These are phyloP conservation scores for Porites evermanni DNA, from an alignment of 92 coral and sea anemone species.

Conservation along the genomic window DNA sequence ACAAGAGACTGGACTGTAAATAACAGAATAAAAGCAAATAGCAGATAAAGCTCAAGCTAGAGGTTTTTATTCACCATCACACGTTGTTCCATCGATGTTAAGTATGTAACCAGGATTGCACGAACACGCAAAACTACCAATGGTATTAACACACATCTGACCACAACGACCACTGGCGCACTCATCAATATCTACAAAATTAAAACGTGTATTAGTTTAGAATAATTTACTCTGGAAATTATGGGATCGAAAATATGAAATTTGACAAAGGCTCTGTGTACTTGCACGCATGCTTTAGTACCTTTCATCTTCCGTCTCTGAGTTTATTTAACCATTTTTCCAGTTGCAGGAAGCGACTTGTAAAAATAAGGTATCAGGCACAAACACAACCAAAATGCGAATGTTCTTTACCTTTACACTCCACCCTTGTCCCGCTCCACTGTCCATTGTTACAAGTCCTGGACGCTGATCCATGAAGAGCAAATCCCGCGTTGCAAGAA, in stretches of 20 bases:
- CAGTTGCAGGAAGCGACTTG: too few species aligned
- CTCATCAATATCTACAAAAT: slow-evolving; percentile 77
- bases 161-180: slow-evolving; percentile 76
- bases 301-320: too few species aligned
- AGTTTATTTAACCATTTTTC: background rate
- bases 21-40: too few species aligned
- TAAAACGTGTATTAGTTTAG: background rate
- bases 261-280: background rate
- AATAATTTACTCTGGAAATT: background rate
- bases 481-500: slow-evolving; percentile 82
- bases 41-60: background rate
- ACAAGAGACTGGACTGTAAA: too few species aligned
- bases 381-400: too few species aligned
- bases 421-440: slow-evolving; percentile 86
- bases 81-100: slow-evolving; percentile 70
- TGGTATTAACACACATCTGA: slow-evolving; percentile 83
- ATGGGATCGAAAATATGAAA: background rate
- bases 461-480: slow-evolving; percentile 69
- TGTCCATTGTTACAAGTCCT: slow-evolving; percentile 77
- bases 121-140: slow-evolving; percentile 84
- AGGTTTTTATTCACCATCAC: slow-evolving; percentile 68
- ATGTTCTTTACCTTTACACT: slow-evolving; percentile 70
- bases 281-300: background rate
- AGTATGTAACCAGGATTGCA: slow-evolving; percentile 83
- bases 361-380: too few species aligned